Conservation (phyloP, 2,888 invertebrate species). For the Netelia virgata region DNA sequence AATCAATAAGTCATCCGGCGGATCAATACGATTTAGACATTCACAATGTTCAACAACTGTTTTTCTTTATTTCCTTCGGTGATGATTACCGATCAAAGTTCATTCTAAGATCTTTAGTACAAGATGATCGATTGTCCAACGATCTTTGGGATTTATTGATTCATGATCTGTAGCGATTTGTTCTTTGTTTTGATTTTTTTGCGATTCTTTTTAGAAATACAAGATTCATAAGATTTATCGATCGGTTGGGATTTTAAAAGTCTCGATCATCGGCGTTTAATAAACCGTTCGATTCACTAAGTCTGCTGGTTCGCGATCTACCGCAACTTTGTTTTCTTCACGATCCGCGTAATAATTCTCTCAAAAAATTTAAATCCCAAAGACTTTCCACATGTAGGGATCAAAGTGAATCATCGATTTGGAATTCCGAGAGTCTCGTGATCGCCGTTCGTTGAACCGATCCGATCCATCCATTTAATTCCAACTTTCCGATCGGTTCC, state of each 20-base stretch:
- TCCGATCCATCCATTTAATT: not conserved
- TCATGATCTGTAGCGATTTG: not conserved
- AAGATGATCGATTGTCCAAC: not conserved
- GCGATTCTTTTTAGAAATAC: not conserved
- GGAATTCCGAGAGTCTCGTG: not conserved
- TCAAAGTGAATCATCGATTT: not conserved
- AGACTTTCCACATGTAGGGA: not conserved
- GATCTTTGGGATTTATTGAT: not conserved
- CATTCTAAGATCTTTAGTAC: conserved; percentile 11
- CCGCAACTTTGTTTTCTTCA: not conserved
- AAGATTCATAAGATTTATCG: too few species aligned
- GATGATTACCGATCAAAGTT: conserved; percentile 28
- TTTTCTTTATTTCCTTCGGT: conserved; percentile 9
- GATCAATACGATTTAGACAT: not conserved
- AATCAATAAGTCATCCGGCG: not conserved
- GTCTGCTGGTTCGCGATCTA: not conserved
- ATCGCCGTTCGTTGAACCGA: not conserved
- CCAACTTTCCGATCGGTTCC: not conserved
- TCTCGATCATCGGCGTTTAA: too few species aligned
- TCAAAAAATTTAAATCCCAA: conserved; percentile 1
- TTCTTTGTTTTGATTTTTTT: not conserved
- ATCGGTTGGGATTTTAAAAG: too few species aligned
- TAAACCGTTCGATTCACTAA: too few species aligned
- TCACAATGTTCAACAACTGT: conserved; percentile 5
- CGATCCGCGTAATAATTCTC: not conserved